phyloP scores from a whole-genome alignment of 2,113 vertebrate species.

The Poeciliopsis retropinna region DNA sequence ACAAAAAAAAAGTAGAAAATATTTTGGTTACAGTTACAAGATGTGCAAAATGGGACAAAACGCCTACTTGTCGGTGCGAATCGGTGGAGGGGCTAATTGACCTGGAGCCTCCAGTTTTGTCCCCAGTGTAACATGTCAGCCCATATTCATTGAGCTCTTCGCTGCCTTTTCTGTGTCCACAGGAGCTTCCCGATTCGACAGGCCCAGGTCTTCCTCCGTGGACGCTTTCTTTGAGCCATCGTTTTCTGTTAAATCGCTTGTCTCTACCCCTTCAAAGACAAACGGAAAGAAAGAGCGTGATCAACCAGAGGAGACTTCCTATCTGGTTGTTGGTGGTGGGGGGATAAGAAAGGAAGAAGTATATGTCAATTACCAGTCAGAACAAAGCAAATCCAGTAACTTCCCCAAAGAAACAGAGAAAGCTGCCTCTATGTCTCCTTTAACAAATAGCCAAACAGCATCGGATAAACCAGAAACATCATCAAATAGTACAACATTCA shows the following conservation, averaged over 20 bases:
- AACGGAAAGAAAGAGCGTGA: constrained; percentile 32
- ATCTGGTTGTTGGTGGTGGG: constrained; percentile 67
- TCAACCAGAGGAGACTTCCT: constrained; percentile 65
- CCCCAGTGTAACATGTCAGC: background rate
- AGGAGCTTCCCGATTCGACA: constrained; percentile 66
- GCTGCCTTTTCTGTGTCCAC: constrained; percentile 53
- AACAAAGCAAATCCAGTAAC: constrained; percentile 43
- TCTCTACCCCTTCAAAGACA: constrained; percentile 41
- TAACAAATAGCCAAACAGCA: constrained; percentile 29
- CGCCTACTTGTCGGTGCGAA: background rate
- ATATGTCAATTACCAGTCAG: constrained; percentile 59
- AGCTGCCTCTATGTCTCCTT: constrained; percentile 9
- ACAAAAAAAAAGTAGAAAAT: background rate
- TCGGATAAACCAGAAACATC: constrained; percentile 62
- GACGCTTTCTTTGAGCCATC: constrained; percentile 73
- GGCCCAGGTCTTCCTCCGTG: constrained; percentile 74
- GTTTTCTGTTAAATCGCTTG: constrained; percentile 33
- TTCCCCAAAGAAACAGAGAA: constrained; percentile 20
- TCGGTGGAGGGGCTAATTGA: background rate
- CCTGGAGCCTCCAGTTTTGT: constrained; percentile 31
- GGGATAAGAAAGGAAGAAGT: constrained; percentile 53
- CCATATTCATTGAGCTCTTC: constrained; percentile 13
- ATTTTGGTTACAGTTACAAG: background rate
- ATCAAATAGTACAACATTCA: constrained; percentile 59
- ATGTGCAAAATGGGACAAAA: no score